Base-by-base conservation (phyloP, 2,113 vertebrate genomes). In the Tor tambroides region DNA sequence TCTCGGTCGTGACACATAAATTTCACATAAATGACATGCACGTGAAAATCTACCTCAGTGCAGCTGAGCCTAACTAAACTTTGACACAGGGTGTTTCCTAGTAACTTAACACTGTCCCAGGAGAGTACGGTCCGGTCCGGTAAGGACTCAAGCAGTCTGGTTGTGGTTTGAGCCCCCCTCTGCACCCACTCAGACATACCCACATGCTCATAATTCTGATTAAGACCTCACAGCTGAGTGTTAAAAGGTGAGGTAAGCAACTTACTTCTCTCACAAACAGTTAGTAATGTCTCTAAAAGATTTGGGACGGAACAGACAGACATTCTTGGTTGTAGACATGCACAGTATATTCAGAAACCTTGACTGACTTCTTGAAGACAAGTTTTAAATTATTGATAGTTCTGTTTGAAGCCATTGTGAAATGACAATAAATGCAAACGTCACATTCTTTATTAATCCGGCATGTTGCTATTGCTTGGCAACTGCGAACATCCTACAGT, bases 211-310 rank as follows among this genome's bases (percentile, higher is more conserved):
- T 67, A 85, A 35, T 78, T 86, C 81, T 84, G 80, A 89, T 83
- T 84, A 83, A 87, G 51, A 76, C 82, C 65, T 78, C 61, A 86
- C 80, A 86, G 67, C 72, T 35, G 28, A 86, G 67, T 86, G 84
- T 49, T 86, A 89, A 85, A 89, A 61, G 85, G 61, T 83, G 78
- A 69, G 84, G 38, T 83, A 88, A 41, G 87, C 56, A 82, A 83
- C 49, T 41, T 35, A 61, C 74, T 83, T 67, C 46, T 43, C 69
- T 74, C 30, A 59, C 28, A 84, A 54, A 74, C 83, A 74, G 69
- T 79, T 83, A 26, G 63, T 46, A 59, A 72, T 72, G 46, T 72
- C 46, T 21, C 32, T 69, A 28, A 56, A 72, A 80, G 32, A 74
- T n/a, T 12, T 59, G 49, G 30, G 49, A 28, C 6, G 19, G 74